A percentile compares a stretch with the other conserved stretches of the same genome.
These are phyloP conservation scores for Corythaeola cristata DNA, from an alignment of 2,113 vertebrate species.

Conservation along the genomic window DNA sequence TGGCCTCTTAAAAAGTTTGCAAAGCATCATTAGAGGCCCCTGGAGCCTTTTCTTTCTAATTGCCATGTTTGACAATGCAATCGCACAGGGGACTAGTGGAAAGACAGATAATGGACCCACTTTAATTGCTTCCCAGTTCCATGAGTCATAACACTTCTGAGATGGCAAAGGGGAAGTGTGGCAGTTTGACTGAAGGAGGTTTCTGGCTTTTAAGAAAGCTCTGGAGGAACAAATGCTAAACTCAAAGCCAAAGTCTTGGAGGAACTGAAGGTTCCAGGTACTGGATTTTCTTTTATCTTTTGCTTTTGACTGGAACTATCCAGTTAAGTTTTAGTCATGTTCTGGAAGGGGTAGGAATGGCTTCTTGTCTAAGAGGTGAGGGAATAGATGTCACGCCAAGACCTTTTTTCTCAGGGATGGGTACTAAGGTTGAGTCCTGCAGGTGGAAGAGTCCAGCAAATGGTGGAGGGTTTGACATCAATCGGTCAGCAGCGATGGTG, in stretches of 20 bases:
- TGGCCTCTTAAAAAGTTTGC: conserved; percentile 57
- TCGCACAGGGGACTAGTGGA: conserved; percentile 11
- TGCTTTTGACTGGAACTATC: background rate
- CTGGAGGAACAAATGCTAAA: conserved; percentile 3
- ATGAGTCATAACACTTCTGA: conserved; percentile 50
- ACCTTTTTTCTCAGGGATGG: background rate
- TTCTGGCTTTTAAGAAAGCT: conserved; percentile 50
- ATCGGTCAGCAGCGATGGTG: background rate
- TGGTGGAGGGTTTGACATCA: rapidly evolving
- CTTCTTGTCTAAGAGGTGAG: background rate
- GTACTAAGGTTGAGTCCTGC: background rate
- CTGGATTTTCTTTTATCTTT: background rate
- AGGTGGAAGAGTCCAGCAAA: background rate
- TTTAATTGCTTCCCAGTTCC: conserved; percentile 70
- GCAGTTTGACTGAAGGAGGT: conserved; percentile 26
- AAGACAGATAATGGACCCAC: conserved; percentile 61
- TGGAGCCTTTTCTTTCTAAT: conserved; percentile 66
- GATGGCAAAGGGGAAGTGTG: conserved; percentile 26
- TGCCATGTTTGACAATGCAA: conserved; percentile 48
- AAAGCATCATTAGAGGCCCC: conserved; percentile 49
- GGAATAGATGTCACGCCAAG: background rate
- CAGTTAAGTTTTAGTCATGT: background rate
- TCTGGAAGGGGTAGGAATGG: background rate
- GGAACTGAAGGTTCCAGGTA: background rate
- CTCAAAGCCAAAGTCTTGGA: conserved; percentile 23